These are phyloP conservation scores for Theristicus caerulescens DNA, from an alignment of 2,113 vertebrate species.

Conservation along the genomic window DNA sequence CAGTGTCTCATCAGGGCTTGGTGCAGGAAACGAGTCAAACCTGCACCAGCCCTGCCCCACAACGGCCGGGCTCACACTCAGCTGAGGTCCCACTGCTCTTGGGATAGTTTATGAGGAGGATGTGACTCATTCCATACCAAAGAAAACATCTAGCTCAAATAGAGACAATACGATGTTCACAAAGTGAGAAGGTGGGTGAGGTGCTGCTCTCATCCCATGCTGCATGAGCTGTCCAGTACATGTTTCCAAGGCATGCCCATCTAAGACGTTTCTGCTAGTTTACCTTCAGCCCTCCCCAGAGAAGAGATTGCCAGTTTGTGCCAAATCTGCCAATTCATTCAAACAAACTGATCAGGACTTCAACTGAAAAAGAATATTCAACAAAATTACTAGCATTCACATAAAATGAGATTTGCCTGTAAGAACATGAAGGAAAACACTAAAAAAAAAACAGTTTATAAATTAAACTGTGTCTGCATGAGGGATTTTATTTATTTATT, in stretches of 20 bases:
- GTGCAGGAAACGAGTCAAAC: too few species aligned
- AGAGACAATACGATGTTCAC: accelerated
- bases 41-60: not conserved
- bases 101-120: too few species aligned
- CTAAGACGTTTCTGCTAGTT: not conserved
- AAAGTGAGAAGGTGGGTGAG: not conserved
- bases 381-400: not conserved
- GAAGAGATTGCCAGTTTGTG: not conserved
- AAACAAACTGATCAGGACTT: not conserved
- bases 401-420: not conserved
- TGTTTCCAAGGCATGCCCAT: not conserved
- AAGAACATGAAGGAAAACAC: not conserved
- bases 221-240: accelerated
- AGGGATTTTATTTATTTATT: not conserved
- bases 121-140: not conserved
- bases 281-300: not conserved
- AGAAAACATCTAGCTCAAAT: not conserved
- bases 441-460: not conserved
- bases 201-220: not conserved
- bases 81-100: not conserved
- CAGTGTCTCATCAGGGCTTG: not conserved
- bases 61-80: accelerated
- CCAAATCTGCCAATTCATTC: not conserved
- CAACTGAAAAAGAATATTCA: not conserved
- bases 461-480: not conserved